Evolutionary conservation across 2,888 invertebrate genomes (phyloP).

Genomic region (Mellilla xanthometata): DNA sequence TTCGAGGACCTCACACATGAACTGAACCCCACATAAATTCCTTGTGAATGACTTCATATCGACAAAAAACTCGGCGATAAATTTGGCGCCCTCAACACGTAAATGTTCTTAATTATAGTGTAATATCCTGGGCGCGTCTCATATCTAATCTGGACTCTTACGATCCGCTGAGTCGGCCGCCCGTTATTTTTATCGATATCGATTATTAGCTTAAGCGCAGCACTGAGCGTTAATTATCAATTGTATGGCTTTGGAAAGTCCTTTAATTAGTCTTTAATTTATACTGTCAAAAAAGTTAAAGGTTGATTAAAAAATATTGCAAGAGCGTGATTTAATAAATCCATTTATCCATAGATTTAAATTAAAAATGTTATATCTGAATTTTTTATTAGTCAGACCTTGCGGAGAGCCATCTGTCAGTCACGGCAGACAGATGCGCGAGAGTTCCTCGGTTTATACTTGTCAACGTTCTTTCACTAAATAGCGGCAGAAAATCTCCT

Average conservation of each 20-base stretch:
- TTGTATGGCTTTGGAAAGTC: conserved; percentile 33
- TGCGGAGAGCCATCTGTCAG: conserved; percentile 55
- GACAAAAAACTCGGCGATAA: conserved; percentile 80
- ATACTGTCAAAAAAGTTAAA: too few species aligned
- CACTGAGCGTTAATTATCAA: conserved; percentile 58
- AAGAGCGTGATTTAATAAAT: too few species aligned
- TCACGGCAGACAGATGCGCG: conserved; percentile 55
- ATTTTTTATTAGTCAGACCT: conserved; percentile 41
- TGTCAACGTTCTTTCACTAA: conserved; percentile 60
- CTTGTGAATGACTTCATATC: conserved; percentile 73
- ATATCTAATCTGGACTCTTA: conserved; percentile 76
- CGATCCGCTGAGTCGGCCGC: conserved; percentile 47
- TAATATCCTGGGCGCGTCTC: conserved; percentile 70
- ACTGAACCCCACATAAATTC: conserved; percentile 72
- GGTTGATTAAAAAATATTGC: too few species aligned
- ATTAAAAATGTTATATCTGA: too few species aligned
- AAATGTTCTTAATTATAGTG: conserved; percentile 80
- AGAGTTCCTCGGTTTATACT: conserved; percentile 41
- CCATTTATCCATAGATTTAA: too few species aligned
- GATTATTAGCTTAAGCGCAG: conserved; percentile 52
- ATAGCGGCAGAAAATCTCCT: conserved; percentile 49
- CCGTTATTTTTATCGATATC: conserved; percentile 50
- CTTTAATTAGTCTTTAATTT: conserved; percentile 33
- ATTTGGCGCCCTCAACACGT: conserved; percentile 80
- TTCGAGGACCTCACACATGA: conserved; percentile 71